Conservation (phyloP, 35 echinoderm and acorn worm species). For the Apostichopus californicus region DNA sequence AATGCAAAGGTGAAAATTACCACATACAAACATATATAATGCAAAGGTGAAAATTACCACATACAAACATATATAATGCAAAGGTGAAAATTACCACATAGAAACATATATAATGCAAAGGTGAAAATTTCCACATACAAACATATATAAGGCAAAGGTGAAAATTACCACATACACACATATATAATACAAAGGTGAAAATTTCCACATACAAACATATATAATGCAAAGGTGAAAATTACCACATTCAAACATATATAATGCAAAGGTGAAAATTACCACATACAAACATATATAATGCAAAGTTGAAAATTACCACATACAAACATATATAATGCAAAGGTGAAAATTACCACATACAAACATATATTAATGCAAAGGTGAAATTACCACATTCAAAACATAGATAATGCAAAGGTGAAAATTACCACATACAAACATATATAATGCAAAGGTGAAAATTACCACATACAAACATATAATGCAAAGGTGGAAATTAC, state of each 20-base stretch:
- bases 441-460: not conserved
- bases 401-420: too few relatives aligned
- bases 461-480: not conserved
- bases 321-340: conserved; percentile 1
- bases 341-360: conserved; percentile 41
- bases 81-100: conserved; percentile 50
- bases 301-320: conserved; percentile 53
- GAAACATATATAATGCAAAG: too few relatives aligned
- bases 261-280: too few relatives aligned
- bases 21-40: not conserved
- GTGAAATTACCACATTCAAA: too few relatives aligned
- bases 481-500: conserved; percentile 59
- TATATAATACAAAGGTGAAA: not conserved
- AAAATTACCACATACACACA: too few relatives aligned
- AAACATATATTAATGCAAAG: too few relatives aligned
- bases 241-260: not conserved
- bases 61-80: not conserved
- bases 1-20: too few relatives aligned
- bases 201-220: not conserved
- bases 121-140: too few relatives aligned
- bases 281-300: not conserved
- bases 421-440: too few relatives aligned
- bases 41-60: conserved; percentile 56
- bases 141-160: too few relatives aligned
- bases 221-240: conserved; percentile 62